Percentiles rank a stretch among this genome's conserved stretches.
Evolutionary conservation across 2,888 invertebrate genomes (phyloP).

Genomic region (Phorcus lineatus): DNA sequence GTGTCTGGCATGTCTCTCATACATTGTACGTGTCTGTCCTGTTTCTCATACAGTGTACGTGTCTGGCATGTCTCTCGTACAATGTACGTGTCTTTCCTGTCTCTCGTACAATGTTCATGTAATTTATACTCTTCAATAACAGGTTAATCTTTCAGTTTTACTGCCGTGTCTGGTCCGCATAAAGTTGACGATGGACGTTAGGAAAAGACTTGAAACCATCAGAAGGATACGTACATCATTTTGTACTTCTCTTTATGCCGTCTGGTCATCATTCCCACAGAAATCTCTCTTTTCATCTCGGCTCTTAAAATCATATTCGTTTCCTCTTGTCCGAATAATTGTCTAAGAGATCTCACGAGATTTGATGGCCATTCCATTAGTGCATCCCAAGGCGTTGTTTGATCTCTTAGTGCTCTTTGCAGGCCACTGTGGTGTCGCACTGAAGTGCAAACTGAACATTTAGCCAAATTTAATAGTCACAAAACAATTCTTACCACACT

Average conservation of each 20-base stretch:
- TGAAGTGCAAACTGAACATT: neutral
- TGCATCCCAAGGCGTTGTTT: neutral
- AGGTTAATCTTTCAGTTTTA: too few species aligned
- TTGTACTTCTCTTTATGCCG: neutral
- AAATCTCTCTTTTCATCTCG: neutral
- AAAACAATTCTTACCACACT: neutral
- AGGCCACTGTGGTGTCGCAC: neutral
- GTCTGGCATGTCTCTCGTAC: too few species aligned
- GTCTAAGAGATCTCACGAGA: neutral
- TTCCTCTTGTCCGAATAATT: neutral
- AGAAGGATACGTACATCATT: neutral
- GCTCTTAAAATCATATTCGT: neutral
- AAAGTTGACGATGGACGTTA: too few species aligned
- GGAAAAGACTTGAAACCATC: too few species aligned
- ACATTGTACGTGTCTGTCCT: too few species aligned
- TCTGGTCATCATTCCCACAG: neutral
- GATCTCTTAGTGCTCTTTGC: neutral
- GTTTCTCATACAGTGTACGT: too few species aligned
- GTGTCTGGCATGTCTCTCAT: too few species aligned
- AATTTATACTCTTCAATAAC: too few species aligned
- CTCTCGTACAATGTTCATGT: too few species aligned
- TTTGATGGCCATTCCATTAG: neutral
- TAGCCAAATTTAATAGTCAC: neutral
- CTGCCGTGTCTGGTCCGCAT: too few species aligned
- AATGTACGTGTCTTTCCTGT: too few species aligned